phyloP scores from a whole-genome alignment of 1,140 invertebrate genomes.

The Orchestia grillus region DNA sequence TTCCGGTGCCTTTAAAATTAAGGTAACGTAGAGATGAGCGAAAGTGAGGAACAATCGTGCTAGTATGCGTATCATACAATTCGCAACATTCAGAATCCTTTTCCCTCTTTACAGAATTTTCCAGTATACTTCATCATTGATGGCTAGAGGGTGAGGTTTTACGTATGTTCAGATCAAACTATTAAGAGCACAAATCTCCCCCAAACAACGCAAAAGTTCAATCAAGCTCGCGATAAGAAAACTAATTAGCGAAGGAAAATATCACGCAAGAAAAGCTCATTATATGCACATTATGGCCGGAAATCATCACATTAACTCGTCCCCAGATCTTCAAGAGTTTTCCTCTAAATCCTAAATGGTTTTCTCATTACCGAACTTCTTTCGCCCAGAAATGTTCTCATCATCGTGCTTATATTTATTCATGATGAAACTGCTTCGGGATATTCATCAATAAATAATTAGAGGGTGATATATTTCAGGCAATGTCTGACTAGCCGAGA shows the following conservation, averaged over 20 bases:
- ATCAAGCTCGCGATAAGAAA: slow-evolving; percentile 29
- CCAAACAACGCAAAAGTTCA: background rate
- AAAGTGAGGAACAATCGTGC: background rate
- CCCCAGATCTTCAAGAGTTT: slow-evolving; percentile 54
- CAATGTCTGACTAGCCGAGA: background rate
- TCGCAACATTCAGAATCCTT: background rate
- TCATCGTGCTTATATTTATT: slow-evolving; percentile 45
- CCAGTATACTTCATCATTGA: background rate
- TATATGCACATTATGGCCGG: slow-evolving; percentile 50
- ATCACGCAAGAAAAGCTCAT: slow-evolving; percentile 48
- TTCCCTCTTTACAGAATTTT: background rate
- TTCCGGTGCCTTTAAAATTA: background rate
- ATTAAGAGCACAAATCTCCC: background rate
- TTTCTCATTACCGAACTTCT: slow-evolving; percentile 51
- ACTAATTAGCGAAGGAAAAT: slow-evolving; percentile 42
- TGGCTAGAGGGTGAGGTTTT: background rate
- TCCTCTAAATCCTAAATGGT: slow-evolving; percentile 55
- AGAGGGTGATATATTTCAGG: background rate
- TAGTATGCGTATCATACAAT: background rate
- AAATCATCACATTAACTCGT: slow-evolving; percentile 55
- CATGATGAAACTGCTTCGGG: background rate
- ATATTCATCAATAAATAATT: slow-evolving; percentile 56
- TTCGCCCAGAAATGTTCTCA: slow-evolving; percentile 43
- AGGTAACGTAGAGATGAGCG: background rate
- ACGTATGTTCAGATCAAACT: background rate